Percentiles rank a stretch among this genome's conserved stretches.
These are phyloP conservation scores for Chloropsis cyanopogon DNA, from an alignment of 2,113 vertebrate genomes.

Conservation along the genomic window DNA sequence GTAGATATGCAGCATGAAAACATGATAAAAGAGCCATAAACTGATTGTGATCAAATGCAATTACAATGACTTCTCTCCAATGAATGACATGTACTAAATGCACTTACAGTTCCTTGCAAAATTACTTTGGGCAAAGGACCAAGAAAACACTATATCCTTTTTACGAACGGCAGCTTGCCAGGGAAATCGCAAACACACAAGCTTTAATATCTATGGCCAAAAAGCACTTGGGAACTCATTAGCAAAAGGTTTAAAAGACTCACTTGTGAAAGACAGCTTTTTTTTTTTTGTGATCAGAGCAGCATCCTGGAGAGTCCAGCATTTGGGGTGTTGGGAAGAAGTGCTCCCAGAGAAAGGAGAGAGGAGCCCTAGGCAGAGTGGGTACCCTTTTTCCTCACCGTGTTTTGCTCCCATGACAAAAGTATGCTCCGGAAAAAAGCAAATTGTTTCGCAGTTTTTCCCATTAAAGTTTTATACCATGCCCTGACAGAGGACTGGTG, in stretches of 20 bases:
- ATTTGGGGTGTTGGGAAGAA: background rate
- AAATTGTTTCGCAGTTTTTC: background rate
- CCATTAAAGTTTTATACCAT: conserved; percentile 16
- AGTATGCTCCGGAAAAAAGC: background rate
- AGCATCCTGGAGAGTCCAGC: conserved; percentile 10
- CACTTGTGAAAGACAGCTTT: conserved; percentile 44
- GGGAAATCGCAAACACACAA: conserved; percentile 76
- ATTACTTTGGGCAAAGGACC: conserved; percentile 81
- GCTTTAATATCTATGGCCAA: conserved; percentile 78
- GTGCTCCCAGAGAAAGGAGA: background rate
- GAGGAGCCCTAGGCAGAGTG: background rate
- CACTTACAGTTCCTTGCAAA: conserved; percentile 76
- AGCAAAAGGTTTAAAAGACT: conserved; percentile 71
- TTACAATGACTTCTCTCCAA: conserved; percentile 77
- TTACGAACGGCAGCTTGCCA: conserved; percentile 77
- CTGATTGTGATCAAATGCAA: conserved; percentile 78
- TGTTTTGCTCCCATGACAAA: background rate
- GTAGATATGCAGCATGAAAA: conserved; percentile 77
- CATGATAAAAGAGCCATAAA: conserved; percentile 80
- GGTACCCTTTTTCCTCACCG: background rate
- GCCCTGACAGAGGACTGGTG: background rate
- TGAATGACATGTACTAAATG: conserved; percentile 77
- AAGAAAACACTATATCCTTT: conserved; percentile 79
- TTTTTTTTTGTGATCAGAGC: conserved; percentile 10
- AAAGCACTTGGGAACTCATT: conserved; percentile 82